Base-by-base conservation (phyloP, 2,113 vertebrate genomes). In the Syngnathus typhle region DNA sequence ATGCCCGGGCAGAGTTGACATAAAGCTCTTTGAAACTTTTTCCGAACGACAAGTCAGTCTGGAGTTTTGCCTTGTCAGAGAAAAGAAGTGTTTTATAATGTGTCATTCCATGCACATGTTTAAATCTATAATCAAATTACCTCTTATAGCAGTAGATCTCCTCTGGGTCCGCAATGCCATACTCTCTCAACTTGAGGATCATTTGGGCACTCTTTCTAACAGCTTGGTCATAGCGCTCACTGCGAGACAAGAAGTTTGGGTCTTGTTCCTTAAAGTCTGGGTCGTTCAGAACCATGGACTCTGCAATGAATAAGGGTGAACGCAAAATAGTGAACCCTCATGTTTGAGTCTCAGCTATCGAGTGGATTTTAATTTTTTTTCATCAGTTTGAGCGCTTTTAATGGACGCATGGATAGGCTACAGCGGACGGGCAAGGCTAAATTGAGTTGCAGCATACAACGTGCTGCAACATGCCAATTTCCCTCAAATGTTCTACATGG, bases 111-210 rank as follows among this genome's bases (percentile, higher is more conserved):
- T 58, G 12, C 27, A 18, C 9, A 10, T 46, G 3, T 52, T 52
- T n/a, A 52, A 9, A 5, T 27, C 36, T 68, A 1, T 61, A 38
- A 43, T 12, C 23, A 67, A 73, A 54, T 92, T 32, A 99, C 97
- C 88, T 96, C 87, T 98, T 99, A 79, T 95, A 99, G 85, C 79
- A 90, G 82, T 89, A 90, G 83, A 99, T 97, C 82, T 98, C 96
- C 0, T 96, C 93, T 0, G 96, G 96, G 72, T 99, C 93, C 7
- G 94, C 87, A 74, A 98, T 96, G 71, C 92, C 94, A 60, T 91
- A 90, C 15, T 98, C 91, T 66, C 94, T 84, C 62, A 99, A 80
- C 82, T 97, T 98, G 82, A 91, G 73, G 71, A 98, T 92, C 95
- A 98, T 94, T 70, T 71, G 80, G 23, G 94, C 85, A 18, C 97